Evolutionary conservation across 1,140 invertebrate genomes (phyloP).

Genomic region (Marisa cornuarietis): DNA sequence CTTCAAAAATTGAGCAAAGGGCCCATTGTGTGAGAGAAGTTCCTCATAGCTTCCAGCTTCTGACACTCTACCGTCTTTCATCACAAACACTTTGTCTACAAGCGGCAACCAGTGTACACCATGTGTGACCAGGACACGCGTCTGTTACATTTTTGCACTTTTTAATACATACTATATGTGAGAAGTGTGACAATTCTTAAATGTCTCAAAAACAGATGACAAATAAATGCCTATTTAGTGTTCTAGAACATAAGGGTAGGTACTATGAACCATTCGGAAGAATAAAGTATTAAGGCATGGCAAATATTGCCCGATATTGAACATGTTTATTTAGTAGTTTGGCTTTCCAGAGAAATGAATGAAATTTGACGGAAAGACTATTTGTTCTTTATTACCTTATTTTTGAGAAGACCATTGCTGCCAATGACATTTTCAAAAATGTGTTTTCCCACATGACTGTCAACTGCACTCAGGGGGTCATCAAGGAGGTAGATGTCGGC

Average conservation of each 20-base stretch:
- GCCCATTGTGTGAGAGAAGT: slow-evolving; percentile 41
- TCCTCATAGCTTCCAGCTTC: slow-evolving; percentile 49
- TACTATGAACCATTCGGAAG: too few species aligned
- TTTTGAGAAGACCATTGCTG: slow-evolving; percentile 70
- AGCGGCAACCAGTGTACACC: slow-evolving; percentile 53
- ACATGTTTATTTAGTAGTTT: too few species aligned
- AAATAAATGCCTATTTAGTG: too few species aligned
- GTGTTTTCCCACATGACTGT: slow-evolving; percentile 60
- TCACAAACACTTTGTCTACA: slow-evolving; percentile 70
- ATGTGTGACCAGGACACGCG: slow-evolving; percentile 53
- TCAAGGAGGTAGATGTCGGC: slow-evolving; percentile 79
- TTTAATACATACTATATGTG: neutral
- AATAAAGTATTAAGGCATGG: too few species aligned
- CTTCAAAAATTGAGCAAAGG: slow-evolving; percentile 44
- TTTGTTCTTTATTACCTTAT: slow-evolving; percentile 64
- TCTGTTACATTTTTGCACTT: slow-evolving; percentile 33
- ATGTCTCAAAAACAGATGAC: too few species aligned
- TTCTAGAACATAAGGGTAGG: too few species aligned
- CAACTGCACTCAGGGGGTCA: slow-evolving; percentile 68
- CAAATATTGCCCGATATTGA: too few species aligned
- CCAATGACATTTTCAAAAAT: slow-evolving; percentile 63
- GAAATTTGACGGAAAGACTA: too few species aligned
- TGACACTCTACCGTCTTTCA: slow-evolving; percentile 48
- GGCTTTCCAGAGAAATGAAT: too few species aligned
- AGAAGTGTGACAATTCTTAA: neutral